Evolutionary conservation across 2,888 invertebrate species (phyloP).

Genomic region (Gibbula magus): DNA sequence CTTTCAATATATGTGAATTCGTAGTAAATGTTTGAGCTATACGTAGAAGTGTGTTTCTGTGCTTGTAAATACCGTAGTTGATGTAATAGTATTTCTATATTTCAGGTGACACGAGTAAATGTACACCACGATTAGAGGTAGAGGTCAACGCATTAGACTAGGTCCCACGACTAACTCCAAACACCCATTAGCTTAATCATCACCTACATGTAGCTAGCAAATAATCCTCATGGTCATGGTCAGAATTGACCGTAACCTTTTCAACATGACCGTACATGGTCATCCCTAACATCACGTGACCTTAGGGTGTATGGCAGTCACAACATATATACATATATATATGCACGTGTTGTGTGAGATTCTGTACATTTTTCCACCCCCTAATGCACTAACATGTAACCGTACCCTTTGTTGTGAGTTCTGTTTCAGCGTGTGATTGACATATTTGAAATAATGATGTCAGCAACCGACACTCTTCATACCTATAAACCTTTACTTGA

Average conservation of each 20-base stretch:
- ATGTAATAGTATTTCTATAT: constrained; percentile 1
- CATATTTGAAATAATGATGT: too few species aligned
- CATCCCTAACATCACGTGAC: neutral
- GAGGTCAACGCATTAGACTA: neutral
- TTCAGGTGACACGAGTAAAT: constrained; percentile 10
- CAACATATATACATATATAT: neutral
- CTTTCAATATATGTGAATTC: too few species aligned
- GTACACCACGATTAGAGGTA: constrained; percentile 6
- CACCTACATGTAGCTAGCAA: too few species aligned
- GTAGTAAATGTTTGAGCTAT: too few species aligned
- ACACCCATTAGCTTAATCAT: too few species aligned
- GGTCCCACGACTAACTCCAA: too few species aligned
- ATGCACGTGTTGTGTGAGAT: neutral
- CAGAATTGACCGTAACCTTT: neutral
- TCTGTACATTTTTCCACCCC: neutral
- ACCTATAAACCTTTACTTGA: too few species aligned
- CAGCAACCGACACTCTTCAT: too few species aligned
- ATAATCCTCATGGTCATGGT: neutral
- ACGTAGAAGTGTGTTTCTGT: too few species aligned
- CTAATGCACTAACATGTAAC: neutral
- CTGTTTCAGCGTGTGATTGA: too few species aligned
- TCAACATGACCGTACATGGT: too few species aligned
- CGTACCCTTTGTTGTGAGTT: too few species aligned
- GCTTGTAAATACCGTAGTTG: neutral
- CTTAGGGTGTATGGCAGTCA: neutral